phyloP scores from a whole-genome alignment of 1,140 invertebrate genomes.

The Scaptomyza graminum region DNA sequence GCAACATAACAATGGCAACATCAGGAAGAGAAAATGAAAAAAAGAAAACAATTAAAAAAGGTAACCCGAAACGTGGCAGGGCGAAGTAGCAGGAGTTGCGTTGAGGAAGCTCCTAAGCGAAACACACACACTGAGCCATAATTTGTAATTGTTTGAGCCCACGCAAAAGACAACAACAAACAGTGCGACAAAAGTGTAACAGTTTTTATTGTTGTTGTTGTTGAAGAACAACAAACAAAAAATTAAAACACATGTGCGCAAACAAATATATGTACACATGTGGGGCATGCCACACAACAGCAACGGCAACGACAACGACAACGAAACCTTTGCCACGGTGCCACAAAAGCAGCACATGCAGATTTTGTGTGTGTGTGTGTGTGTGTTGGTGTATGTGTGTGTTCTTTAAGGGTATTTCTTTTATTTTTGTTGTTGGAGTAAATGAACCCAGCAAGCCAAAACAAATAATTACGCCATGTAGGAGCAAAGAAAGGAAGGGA shows the following conservation, averaged over 20 bases:
- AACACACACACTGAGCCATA: slow-evolving; percentile 57
- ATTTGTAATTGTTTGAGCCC: slow-evolving; percentile 81
- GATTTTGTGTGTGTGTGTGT: slow-evolving; percentile 21
- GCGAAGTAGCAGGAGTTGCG: not conserved
- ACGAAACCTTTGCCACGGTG: slow-evolving; percentile 48
- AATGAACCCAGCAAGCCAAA: slow-evolving; percentile 81
- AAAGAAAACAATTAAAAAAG: slow-evolving; percentile 68
- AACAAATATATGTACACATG: slow-evolving; percentile 59
- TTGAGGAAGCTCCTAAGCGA: slow-evolving; percentile 22
- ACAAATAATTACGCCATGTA: slow-evolving; percentile 72
- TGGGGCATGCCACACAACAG: slow-evolving; percentile 51
- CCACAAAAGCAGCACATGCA: slow-evolving; percentile 35
- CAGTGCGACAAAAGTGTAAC: slow-evolving; percentile 62
- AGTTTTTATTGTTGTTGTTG: slow-evolving; percentile 65
- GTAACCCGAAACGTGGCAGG: slow-evolving; percentile 63
- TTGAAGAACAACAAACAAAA: slow-evolving; percentile 73
- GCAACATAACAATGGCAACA: slow-evolving; percentile 2
- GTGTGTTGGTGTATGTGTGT: not conserved
- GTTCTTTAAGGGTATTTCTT: slow-evolving; percentile 46
- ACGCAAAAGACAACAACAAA: slow-evolving; percentile 50
- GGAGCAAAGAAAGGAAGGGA: slow-evolving; percentile 13
- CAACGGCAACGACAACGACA: too few species aligned
- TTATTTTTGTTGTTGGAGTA: slow-evolving; percentile 61
- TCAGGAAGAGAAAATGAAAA: slow-evolving; percentile 2
- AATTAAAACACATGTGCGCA: slow-evolving; percentile 81